Evolutionary conservation across 2,113 vertebrate genomes (phyloP).

Genomic region (Tragelaphus strepsiceros): DNA sequence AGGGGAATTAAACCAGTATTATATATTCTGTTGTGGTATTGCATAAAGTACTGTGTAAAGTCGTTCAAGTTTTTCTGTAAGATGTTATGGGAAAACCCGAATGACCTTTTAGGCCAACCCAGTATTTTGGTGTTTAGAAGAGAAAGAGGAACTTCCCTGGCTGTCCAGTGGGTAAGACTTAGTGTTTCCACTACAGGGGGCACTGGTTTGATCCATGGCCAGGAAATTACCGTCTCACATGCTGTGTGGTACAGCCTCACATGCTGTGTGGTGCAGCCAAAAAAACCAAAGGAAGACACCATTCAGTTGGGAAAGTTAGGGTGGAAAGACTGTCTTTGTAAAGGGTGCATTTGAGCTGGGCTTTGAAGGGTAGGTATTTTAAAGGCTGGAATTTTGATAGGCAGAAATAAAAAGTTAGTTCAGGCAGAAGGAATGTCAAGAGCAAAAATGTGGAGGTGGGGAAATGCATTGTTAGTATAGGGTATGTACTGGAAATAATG

Average conservation of each 20-base stretch:
- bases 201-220: neutral
- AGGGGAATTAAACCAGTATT: neutral
- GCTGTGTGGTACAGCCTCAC: neutral
- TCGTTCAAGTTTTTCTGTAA: neutral
- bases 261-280: neutral
- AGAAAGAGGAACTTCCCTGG: neutral
- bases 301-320: neutral
- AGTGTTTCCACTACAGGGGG: neutral
- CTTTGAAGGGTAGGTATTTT: slow-evolving; percentile 5
- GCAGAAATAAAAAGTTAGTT: neutral
- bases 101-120: neutral
- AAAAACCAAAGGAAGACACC: neutral
- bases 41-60: neutral
- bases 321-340: neutral
- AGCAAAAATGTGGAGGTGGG: neutral
- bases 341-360: neutral
- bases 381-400: slow-evolving; percentile 27
- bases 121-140: neutral
- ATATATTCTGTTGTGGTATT: neutral
- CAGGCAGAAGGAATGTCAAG: neutral
- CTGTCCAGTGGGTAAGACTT: neutral
- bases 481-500: neutral
- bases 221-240: neutral
- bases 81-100: neutral
- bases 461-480: neutral